A percentile compares a stretch with the other conserved stretches of the same genome.
These are phyloP conservation scores for Fabriciana adippe DNA, from an alignment of 2,888 invertebrate genomes.

Conservation along the genomic window DNA sequence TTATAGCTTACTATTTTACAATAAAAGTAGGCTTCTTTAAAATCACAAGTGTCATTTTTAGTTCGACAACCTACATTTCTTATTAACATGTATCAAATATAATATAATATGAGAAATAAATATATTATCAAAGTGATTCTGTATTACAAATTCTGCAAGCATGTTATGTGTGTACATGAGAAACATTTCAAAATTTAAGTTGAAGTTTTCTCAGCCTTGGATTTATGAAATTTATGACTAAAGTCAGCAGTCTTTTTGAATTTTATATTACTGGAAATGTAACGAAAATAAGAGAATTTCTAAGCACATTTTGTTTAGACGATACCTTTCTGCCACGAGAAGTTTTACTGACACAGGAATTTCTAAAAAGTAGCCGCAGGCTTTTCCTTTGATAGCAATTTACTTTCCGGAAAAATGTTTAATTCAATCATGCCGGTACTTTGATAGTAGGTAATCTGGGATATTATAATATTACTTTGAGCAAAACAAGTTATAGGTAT, in stretches of 20 bases:
- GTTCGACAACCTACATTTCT: background rate
- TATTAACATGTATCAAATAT: background rate
- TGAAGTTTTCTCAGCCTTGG: background rate
- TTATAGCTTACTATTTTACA: background rate
- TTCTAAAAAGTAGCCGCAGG: constrained; percentile 37
- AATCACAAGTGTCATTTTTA: background rate
- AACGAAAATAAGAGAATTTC: constrained; percentile 21
- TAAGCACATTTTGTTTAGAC: constrained; percentile 26
- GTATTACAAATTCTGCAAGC: background rate
- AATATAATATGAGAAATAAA: background rate
- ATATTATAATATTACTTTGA: constrained; percentile 11
- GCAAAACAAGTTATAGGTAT: constrained; percentile 1
- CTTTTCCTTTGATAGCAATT: constrained; percentile 39
- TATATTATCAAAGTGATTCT: background rate
- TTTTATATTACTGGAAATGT: constrained; percentile 21
- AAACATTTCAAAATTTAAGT: constrained; percentile 13
- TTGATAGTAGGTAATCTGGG: constrained; percentile 17
- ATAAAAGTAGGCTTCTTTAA: background rate
- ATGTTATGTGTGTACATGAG: background rate
- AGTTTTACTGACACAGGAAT: constrained; percentile 31
- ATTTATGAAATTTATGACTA: constrained; percentile 16
- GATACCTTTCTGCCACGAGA: constrained; percentile 27
- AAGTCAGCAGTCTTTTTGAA: constrained; percentile 13
- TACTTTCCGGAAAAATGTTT: constrained; percentile 41
- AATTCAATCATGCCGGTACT: constrained; percentile 33